Evolutionary conservation across 1,140 invertebrate species (phyloP).

Genomic region (Zaprionus vittiger): DNA sequence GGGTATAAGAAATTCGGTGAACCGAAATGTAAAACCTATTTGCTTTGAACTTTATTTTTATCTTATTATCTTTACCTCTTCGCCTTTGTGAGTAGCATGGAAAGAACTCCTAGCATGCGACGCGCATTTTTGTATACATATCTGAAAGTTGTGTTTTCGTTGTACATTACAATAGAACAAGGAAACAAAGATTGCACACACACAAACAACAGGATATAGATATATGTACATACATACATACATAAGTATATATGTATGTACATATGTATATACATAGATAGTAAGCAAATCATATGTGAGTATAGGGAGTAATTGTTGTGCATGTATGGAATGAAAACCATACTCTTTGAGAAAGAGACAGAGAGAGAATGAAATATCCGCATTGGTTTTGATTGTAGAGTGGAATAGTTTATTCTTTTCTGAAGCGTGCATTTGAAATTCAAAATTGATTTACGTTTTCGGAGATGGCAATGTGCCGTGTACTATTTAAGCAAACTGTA

Average conservation of each 20-base stretch:
- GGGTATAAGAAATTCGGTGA: constrained; percentile 17
- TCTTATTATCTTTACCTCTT: constrained; percentile 41
- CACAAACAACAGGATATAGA: constrained; percentile 9
- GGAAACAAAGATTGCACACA: constrained; percentile 15
- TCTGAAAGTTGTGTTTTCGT: constrained; percentile 45
- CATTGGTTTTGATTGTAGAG: not conserved
- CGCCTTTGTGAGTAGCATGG: constrained; percentile 31
- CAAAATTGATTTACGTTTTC: not conserved
- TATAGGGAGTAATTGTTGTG: not conserved
- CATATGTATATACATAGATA: not conserved
- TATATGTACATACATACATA: not conserved
- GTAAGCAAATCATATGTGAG: not conserved
- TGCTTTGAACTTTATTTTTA: not conserved
- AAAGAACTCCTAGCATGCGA: constrained; percentile 27
- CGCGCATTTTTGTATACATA: constrained; percentile 21
- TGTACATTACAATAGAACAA: constrained; percentile 22
- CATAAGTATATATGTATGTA: too few species aligned
- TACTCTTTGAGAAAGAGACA: not conserved
- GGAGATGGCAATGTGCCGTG: not conserved
- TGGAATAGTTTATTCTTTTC: not conserved
- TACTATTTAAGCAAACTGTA: not conserved
- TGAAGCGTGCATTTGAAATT: not conserved
- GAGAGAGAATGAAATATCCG: not conserved
- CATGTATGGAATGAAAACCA: not conserved
- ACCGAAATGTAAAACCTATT: constrained; percentile 19